Evolutionary conservation across 2,888 invertebrate species (phyloP), one percentile per base, ranked within the genome.

Genomic region (Zygaena filipendulae): DNA sequence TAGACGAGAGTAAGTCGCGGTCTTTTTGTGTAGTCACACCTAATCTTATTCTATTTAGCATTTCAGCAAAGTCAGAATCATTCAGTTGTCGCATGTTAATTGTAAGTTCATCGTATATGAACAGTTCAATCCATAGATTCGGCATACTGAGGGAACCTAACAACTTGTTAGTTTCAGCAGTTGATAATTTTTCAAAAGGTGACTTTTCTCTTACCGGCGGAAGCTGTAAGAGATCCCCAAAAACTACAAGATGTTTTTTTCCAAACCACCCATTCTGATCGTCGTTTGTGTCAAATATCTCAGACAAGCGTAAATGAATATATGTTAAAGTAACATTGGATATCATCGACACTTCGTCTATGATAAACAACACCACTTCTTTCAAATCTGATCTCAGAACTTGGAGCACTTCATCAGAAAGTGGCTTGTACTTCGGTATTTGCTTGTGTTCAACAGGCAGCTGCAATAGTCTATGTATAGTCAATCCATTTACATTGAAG

Each of bases 401-500:
- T 37, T 38, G 11, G n/a, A 36, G 33, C 4, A 35, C 38, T 25
- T 38, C 33, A 30, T 49, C 45, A 4, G 49, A 54, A 14, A 54
- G 40, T 11, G 33, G 27, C 10, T 29, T 35, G 37, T 52, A 57
- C 24, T 50, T 47, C 40, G 16, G 16, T 16, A 7, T 16, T 26
- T 8, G 18, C 25, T 47, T 45, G 32, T 53, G 47, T 32, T 58
- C 54, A 13, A 36, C 36, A 21, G 37, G 58, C 29, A 57, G 36
- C 10, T 27, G 27, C 8, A 31, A 13, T 27, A 31, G n/a, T 26
- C 32, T 25, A 14, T 33, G 32, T 13, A 54, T 33, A 22, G 52
- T 57, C 18, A 57, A 36, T 25, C 49, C 52, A 27, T 49, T 40
- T n/a, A 60, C 42, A 37, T 57, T 56, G 29, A 51, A 57, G 19